phyloP scores from a whole-genome alignment of 2,888 invertebrate genomes.

The Plusia festucae region DNA sequence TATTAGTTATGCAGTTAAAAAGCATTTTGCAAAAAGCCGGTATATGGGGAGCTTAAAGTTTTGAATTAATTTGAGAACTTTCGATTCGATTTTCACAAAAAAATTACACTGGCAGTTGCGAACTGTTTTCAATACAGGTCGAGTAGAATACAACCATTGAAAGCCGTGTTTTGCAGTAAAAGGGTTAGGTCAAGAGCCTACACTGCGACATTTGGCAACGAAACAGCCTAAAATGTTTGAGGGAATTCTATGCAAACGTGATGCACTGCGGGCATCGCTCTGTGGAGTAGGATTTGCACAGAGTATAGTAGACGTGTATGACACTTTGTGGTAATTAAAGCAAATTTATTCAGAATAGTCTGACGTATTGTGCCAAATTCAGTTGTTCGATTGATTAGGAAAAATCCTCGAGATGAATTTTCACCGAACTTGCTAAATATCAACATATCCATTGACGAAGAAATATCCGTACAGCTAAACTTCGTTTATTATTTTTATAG shows the following conservation, averaged over 20 bases:
- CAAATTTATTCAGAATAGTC: background rate
- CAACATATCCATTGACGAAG: no score
- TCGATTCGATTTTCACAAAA: background rate
- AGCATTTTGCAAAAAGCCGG: no score
- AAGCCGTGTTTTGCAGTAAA: background rate
- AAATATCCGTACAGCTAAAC: no score
- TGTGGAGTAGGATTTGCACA: background rate
- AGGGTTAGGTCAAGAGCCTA: conserved; percentile 30
- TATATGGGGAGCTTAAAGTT: background rate
- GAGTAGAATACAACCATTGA: background rate
- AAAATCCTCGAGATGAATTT: background rate
- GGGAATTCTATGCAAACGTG: conserved; percentile 3
- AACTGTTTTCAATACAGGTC: background rate
- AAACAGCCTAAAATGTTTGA: conserved; percentile 18
- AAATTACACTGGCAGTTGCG: background rate
- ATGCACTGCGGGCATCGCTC: conserved; percentile 2
- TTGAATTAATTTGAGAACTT: background rate
- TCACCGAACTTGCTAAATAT: conserved; percentile 6
- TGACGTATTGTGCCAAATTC: background rate
- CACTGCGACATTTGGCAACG: conserved; percentile 40
- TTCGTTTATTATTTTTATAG: no score
- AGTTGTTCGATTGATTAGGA: background rate
- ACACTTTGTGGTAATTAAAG: background rate
- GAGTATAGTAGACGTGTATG: background rate
- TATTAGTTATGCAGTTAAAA: no score